These are phyloP conservation scores for Axis porcinus DNA, from an alignment of 2,113 vertebrate species.

Conservation along the genomic window DNA sequence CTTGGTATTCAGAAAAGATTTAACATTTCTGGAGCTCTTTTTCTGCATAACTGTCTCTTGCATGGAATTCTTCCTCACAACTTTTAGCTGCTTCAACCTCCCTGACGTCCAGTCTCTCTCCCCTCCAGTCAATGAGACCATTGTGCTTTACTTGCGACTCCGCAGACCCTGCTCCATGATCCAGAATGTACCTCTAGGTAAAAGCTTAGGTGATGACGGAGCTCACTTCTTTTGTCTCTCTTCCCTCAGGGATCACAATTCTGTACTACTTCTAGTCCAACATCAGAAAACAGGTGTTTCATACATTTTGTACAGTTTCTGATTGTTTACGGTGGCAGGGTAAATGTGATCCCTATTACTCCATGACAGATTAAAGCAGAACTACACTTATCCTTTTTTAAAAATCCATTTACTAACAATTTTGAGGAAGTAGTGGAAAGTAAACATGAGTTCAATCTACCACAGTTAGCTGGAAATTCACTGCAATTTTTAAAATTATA, in stretches of 20 bases:
- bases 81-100: neutral
- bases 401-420: neutral
- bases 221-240: neutral
- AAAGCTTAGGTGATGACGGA: neutral
- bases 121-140: neutral
- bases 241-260: neutral
- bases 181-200: neutral
- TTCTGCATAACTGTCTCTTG: neutral
- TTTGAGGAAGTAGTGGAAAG: neutral
- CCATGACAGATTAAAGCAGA: neutral
- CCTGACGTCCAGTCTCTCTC: neutral
- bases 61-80: neutral
- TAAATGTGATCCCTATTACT: neutral
- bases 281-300: neutral
- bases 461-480: neutral
- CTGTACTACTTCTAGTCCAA: neutral
- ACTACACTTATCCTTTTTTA: neutral
- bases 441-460: neutral
- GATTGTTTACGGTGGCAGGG: neutral
- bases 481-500: neutral
- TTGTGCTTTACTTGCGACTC: neutral
- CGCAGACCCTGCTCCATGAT: neutral
- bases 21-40: neutral
- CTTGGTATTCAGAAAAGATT: neutral
- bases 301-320: neutral